Evolutionary conservation across 2,113 vertebrate species (phyloP).

Genomic region (Oncorhynchus mykiss): DNA sequence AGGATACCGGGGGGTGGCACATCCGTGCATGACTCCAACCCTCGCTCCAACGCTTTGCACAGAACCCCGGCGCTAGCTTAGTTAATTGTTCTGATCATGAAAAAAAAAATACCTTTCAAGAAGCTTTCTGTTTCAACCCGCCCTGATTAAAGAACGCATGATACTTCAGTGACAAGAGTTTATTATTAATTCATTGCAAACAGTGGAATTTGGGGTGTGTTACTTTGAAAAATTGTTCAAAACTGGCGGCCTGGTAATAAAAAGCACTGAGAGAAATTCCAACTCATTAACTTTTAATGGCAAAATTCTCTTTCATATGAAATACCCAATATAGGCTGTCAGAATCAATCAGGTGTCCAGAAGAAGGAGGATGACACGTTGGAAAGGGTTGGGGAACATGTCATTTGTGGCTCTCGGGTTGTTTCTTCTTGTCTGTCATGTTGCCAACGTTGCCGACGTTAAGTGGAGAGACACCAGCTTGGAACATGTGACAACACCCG

Average conservation of each 20-base stretch:
- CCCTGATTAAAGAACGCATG: slow-evolving; percentile 86
- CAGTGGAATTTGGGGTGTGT: slow-evolving; percentile 86
- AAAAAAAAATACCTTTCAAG: slow-evolving; percentile 74
- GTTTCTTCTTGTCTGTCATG: slow-evolving; percentile 86
- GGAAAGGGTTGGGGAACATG: slow-evolving; percentile 76
- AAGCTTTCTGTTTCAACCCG: slow-evolving; percentile 67
- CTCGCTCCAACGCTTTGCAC: slow-evolving; percentile 9
- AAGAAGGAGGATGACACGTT: slow-evolving; percentile 78
- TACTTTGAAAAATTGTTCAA: slow-evolving; percentile 93
- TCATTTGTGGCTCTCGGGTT: slow-evolving; percentile 67
- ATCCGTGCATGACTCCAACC: slow-evolving; percentile 35
- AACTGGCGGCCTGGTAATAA: slow-evolving; percentile 89
- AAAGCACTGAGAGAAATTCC: slow-evolving; percentile 86
- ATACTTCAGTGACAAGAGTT: slow-evolving; percentile 86
- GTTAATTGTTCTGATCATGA: slow-evolving; percentile 77
- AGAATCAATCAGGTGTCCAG: slow-evolving; percentile 85
- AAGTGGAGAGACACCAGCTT: slow-evolving; percentile 53
- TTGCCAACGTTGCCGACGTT: slow-evolving; percentile 63
- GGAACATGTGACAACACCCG: slow-evolving; percentile 46
- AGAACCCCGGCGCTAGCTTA: slow-evolving; percentile 27
- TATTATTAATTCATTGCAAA: slow-evolving; percentile 94
- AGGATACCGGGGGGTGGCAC: slow-evolving; percentile 35
- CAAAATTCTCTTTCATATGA: slow-evolving; percentile 91
- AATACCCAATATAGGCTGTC: slow-evolving; percentile 91
- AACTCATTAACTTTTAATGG: slow-evolving; percentile 93